Evolutionary conservation across 2,888 invertebrate genomes (phyloP), one percentile per base, ranked within the genome.

Genomic region (Agrochola lota): DNA sequence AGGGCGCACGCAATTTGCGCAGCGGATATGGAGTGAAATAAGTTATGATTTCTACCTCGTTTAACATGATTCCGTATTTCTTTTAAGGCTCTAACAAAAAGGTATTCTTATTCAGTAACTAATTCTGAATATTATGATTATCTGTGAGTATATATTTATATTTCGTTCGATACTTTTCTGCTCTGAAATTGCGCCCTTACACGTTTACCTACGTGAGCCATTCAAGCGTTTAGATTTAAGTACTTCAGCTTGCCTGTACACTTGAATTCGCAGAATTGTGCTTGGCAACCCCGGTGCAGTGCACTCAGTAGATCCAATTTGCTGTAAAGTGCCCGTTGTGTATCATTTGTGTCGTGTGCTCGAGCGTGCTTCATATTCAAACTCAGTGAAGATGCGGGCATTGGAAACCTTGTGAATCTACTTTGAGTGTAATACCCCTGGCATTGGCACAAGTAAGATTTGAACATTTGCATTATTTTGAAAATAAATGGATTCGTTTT

Each of bases 261-360:
- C 80, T 80, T 88, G 62, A 77, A 75, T 80, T 74, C 49, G 30
- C 66, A 69, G 68, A 73, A 75, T 74, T 67, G 79, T 85, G 62
- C 82, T 84, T 85, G 77, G 82, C 78, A 88, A 70, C 73, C 62
- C 74, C 71, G 71, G 73, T 78, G 43, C 67, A 66, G 55, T 74
- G 78, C 82, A 87, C 89, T 89, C 77, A 87, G 88, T 85, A 78
- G 77, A 84, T 84, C 84, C 84, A 90, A 90, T 90, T 88, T 88
- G 74, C 81, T 77, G 72, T 74, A 86, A 85, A 87, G 85, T 89
- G 84, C 75, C 77, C 77, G 83, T 87, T 85, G 82, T 83, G 78
- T 73, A 77, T 81, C 80, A 87, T 89, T 88, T 88, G 76, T 82
- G 81, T 88, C 82, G 80, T 69, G 17, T 49, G 60, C 66, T 68